Conservation (phyloP, 2,888 invertebrate genomes). For the Drosophila robusta region DNA sequence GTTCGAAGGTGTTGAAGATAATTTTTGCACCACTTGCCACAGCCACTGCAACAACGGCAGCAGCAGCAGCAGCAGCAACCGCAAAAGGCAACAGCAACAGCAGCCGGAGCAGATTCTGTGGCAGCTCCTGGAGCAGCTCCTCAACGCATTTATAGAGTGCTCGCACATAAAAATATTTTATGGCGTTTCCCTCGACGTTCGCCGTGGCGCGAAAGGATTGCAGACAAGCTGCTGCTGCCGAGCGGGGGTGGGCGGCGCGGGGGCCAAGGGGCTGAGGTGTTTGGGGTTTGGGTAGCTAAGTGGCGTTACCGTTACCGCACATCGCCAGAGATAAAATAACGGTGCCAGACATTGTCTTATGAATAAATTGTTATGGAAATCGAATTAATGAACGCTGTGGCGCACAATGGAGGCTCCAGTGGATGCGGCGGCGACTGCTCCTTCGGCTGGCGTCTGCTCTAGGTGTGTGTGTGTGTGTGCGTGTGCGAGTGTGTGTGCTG, state of each 20-base stretch:
- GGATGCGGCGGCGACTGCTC: constrained; percentile 9
- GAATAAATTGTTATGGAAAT: constrained; percentile 86
- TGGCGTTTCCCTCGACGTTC: constrained; percentile 67
- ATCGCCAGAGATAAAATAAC: constrained; percentile 84
- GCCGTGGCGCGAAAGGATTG: constrained; percentile 72
- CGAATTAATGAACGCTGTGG: constrained; percentile 85
- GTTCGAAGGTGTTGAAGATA: constrained; percentile 85
- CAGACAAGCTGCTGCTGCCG: constrained; percentile 55
- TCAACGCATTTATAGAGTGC: constrained; percentile 77
- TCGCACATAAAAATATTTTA: constrained; percentile 83
- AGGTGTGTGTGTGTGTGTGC: constrained; percentile 11
- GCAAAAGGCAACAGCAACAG: constrained; percentile 54
- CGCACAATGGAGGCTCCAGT: constrained; percentile 72
- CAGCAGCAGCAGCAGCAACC: constrained; percentile 37
- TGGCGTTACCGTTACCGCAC: constrained; percentile 83
- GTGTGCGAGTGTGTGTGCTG: constrained; percentile 29
- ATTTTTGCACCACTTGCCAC: constrained; percentile 80
- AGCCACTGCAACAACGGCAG: constrained; percentile 30
- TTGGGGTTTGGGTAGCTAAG: constrained; percentile 63
- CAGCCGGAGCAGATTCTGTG: constrained; percentile 10
- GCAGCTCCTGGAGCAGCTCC: constrained; percentile 31
- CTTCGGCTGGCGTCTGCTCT: constrained; percentile 36
- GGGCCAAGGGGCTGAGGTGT: constrained; percentile 8
- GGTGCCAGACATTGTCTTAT: constrained; percentile 86
- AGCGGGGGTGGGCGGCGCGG: constrained; percentile 4